Evolutionary conservation across 2,888 invertebrate species (phyloP).

Genomic region (Drosophila trichaetosa): DNA sequence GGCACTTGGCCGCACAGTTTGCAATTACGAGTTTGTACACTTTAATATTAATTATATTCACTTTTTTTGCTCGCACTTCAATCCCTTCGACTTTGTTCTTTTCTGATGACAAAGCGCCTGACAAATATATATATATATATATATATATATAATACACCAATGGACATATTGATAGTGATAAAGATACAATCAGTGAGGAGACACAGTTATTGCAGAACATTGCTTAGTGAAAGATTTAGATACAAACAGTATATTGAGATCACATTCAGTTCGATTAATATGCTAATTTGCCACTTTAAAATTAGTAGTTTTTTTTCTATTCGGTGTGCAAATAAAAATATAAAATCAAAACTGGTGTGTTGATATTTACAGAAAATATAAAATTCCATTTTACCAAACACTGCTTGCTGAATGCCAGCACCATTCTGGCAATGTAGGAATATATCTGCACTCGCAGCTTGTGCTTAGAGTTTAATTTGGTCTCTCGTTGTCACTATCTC

Average conservation of each 20-base stretch:
- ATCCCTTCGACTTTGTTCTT: not conserved
- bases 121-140: not conserved
- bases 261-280: not conserved
- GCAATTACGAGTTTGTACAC: conserved; percentile 55
- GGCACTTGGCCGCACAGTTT: conserved; percentile 51
- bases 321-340: not conserved
- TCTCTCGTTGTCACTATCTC: not conserved
- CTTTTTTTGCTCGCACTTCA: conserved; percentile 11
- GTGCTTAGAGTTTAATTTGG: not conserved
- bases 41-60: conserved; percentile 50
- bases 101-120: not conserved
- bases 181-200: no score
- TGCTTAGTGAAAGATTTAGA: not conserved
- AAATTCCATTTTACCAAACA: not conserved
- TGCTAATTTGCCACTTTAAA: not conserved
- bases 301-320: not conserved
- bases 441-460: not conserved
- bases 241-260: not conserved
- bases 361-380: not conserved
- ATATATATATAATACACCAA: not conserved
- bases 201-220: not conserved
- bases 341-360: not conserved
- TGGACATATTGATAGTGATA: not conserved
- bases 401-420: not conserved
- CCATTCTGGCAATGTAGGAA: not conserved